Base-by-base conservation (phyloP, 2,888 invertebrate genomes). In the Cosmia pyralina region DNA sequence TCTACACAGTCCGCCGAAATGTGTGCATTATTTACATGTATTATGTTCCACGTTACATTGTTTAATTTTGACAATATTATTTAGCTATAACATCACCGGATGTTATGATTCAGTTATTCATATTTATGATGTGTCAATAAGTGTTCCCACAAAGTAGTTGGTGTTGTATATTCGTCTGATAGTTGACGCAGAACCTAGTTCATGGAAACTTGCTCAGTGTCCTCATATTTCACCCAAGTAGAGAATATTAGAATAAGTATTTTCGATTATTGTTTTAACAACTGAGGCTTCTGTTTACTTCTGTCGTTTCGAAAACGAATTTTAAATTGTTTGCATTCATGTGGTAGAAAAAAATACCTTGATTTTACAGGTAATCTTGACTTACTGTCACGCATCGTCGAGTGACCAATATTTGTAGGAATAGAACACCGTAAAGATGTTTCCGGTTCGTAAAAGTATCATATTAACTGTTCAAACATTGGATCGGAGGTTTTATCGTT, bases 381-480 rank as follows among this genome's bases (percentile, higher is more conserved):
- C 89, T 90, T 92, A 91, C 85, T 89, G 93, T 90, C 93, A 92
- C 93, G 95, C 95, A 92, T 94, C 94, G 91, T 93, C 90, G 95
- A 95, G 93, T 93, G 93, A 87, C 92, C 93, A 96, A 96, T 96
- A 95, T 96, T 96, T 96, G 93, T 91, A 86, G 92, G 93, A 94
- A 94, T 88, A 90, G 93, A 92, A 94, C 92, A 93, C 94, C 92
- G 91, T 93, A 91, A 92, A 94, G 94, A 94, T 92, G 95, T 94
- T 95, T 96, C 96, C 96, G 95, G 94, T 90, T 92, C 87, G 88
- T 92, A 90, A 92, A 94, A 96, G 96, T 96, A 96, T 96, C 95
- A 93, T 94, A 94, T 95, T 92, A 93, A 93, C 95, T 91, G 91
- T 91, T 88, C 92, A 95, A 95, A 96, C 93, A 95, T 87, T 86